Base-by-base conservation (phyloP, 2,888 invertebrate genomes). In the Diarsia mendica region DNA sequence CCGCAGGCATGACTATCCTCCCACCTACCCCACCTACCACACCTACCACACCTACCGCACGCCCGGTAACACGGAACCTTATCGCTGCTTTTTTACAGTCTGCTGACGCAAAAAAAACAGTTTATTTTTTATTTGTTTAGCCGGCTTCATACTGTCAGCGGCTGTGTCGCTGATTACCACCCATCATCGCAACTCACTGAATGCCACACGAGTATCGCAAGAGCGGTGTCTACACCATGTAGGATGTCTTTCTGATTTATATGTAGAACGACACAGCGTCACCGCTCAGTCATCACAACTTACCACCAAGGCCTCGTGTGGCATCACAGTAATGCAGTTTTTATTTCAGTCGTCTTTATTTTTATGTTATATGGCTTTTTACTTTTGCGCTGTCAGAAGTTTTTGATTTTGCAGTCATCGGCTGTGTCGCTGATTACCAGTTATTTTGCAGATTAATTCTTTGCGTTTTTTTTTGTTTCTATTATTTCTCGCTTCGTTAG, bases 1-100 rank as follows among this genome's bases (percentile, higher is more conserved):
- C 96, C 79, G 95, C 96, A 95, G 96, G 96, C 95, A 95, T 79
- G 60, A 46, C 64, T 9, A 28, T 15, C 15, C 55, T 15, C 55
- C 58, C 28, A 28, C 28, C 28, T 28, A 28, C 28, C 28, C 28
- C 49, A 18, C 49, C 39, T 39, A 23, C 33, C 83, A 78, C 70
- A 79, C 67, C 33, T n/a, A 18, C 68, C 58, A 51, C 48, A 18
- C 51, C 5, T 44, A n/a, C 39, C 28, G 49, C 77, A 75, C 84
- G 71, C 79, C 72, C 82, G 84, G 84, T 80, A 77, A 78, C 82
- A 65, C 76, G 66, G 67, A 72, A 67, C 48, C 60, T 66, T 72
- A 67, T 70, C 60, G 72, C 33, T 63, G 70, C 79, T 68, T 76
- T 68, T 72, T 81, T 79, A 15, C 49, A 78, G 18, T 75, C 79